These are phyloP conservation scores for Porites australiensis DNA, from an alignment of 64 coral and sea anemone genomes.

Conservation along the genomic window DNA sequence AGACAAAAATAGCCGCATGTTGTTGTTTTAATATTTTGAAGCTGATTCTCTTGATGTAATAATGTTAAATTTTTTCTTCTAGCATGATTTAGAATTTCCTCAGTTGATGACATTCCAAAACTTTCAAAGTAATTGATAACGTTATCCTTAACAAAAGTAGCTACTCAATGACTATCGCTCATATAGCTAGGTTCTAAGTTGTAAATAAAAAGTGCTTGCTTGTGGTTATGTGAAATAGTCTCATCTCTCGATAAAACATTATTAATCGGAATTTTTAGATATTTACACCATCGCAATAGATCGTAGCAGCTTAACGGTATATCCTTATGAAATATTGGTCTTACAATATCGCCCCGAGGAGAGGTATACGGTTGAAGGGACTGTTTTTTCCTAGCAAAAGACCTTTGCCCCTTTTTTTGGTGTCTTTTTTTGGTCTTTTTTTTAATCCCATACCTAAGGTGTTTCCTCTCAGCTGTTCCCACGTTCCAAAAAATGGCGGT, in stretches of 20 bases:
- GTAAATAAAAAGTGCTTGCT: neutral
- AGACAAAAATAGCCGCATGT: neutral
- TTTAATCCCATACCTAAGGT: neutral
- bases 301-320: neutral
- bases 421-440: no score
- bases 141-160: neutral
- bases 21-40: neutral
- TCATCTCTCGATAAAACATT: no score
- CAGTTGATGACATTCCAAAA: neutral
- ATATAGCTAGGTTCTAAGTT: neutral
- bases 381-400: constrained; percentile 23
- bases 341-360: neutral
- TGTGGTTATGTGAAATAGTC: neutral
- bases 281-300: neutral
- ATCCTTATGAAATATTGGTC: neutral
- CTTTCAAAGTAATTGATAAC: neutral
- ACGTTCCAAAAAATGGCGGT: neutral
- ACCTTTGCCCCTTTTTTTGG: constrained; percentile 8
- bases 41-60: neutral
- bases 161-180: neutral
- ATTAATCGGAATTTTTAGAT: neutral
- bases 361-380: neutral
- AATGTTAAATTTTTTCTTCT: neutral
- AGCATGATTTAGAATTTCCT: neutral
- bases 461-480: neutral